Evolutionary conservation across 2,113 vertebrate genomes (phyloP), one percentile per base, ranked within the genome.

Genomic region (Eudorcas thomsonii): DNA sequence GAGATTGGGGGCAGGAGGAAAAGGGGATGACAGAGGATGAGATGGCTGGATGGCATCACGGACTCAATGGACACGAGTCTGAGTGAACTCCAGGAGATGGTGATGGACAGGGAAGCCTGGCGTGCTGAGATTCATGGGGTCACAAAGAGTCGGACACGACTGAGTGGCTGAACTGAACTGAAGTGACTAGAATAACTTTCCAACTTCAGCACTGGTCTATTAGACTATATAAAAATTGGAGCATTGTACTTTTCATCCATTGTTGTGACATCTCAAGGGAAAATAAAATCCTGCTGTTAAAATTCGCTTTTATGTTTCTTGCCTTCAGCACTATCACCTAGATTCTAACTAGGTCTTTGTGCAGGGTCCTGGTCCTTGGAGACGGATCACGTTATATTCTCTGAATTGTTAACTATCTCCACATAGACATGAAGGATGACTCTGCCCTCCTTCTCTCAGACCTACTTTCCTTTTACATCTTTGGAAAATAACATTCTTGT

Each of bases 341-440:
- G 2, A 52, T 96, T 96, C 90, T 96, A 97, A 96, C 83, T 86
- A 98, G 92, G 48, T 90, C 95, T 67, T 48, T 17, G 15, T 74
- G 7, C 2, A 2, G 36, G 39, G 5, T 48, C 96, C 28, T 60
- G 43, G 91, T 64, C 78, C 71, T 62, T 52, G 52, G 88, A 96
- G 91, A 97, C 43, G 77, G 15, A 91, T 11, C 45, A 2, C 5
- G 91, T 98, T 91, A 91, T 64, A 33, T 97, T 89, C 96, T 96
- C 84, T 93, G 64, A 88, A 78, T 19, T 81, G 91, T 17, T 91
- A 78, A 94, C 60, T 84, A 11, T 12, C 87, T 87, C 11, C 57
- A 92, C 93, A 7, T 48, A 48, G 45, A 48, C 45, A 48, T 85
- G 95, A 98, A 97, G 43, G 59, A 97, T 74, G 30, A 36, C 81